These are phyloP conservation scores for Clunio marinus DNA, from an alignment of 2,888 invertebrate genomes.

Conservation along the genomic window DNA sequence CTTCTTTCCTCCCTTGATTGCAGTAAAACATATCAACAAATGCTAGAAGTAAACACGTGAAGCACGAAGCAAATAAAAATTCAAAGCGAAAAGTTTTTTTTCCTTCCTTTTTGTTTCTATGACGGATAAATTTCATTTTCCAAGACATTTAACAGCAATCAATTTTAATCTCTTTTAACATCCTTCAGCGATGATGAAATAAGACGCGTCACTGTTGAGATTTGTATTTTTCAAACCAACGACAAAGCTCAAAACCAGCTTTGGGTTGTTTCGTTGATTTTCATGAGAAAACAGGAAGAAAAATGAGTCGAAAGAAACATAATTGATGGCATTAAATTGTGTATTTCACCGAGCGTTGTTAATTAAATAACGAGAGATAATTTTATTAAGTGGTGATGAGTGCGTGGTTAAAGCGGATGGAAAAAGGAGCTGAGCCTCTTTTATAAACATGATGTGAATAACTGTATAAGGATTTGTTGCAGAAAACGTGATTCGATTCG, in stretches of 20 bases:
- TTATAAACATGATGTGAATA: not conserved
- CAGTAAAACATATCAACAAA: no score
- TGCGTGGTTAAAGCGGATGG: conserved; percentile 8
- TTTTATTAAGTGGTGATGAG: conserved; percentile 28
- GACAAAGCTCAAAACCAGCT: not conserved
- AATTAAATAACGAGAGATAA: conserved; percentile 35
- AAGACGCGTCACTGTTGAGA: conserved; percentile 4
- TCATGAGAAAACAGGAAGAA: not conserved
- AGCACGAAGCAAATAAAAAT: not conserved
- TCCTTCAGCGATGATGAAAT: not conserved
- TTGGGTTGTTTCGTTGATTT: not conserved
- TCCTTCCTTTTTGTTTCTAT: no score
- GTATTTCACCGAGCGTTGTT: conserved; percentile 21
- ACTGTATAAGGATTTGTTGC: conserved; percentile 15
- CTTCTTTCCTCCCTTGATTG: no score
- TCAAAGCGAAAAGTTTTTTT: not conserved
- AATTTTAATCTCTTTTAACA: conserved; percentile 25
- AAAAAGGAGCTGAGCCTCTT: not conserved
- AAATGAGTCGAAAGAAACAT: not conserved
- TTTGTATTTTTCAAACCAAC: conserved; percentile 1
- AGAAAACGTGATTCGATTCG: conserved; percentile 24
- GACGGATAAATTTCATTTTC: conserved; percentile 28
- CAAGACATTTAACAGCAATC: conserved; percentile 34
- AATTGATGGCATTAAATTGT: conserved; percentile 31
- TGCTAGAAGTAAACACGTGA: not conserved